Percentiles rank a stretch among this genome's conserved stretches.
Conservation (phyloP, 2,113 vertebrate genomes). For the Oncorhynchus kisutch region DNA sequence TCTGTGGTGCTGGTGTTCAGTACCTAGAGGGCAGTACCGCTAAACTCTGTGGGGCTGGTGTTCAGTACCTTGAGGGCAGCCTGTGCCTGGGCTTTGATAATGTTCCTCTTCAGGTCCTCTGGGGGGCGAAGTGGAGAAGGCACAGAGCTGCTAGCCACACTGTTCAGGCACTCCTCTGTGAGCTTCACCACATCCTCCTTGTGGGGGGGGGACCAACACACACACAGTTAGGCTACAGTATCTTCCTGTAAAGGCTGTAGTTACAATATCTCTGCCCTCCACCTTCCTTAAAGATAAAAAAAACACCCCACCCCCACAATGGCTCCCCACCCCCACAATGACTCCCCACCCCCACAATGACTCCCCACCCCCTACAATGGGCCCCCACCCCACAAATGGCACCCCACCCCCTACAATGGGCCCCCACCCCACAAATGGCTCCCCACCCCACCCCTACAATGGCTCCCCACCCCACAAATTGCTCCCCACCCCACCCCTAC, state of each 20-base stretch:
- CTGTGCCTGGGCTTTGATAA: slow-evolving; percentile 89
- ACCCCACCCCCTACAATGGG: not conserved
- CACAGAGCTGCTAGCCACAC: slow-evolving; percentile 74
- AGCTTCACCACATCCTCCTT: slow-evolving; percentile 89
- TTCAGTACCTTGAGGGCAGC: slow-evolving; percentile 81
- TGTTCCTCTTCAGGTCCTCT: slow-evolving; percentile 91
- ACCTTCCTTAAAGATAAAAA: not conserved
- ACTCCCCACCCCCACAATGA: not conserved
- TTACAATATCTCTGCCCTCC: not conserved
- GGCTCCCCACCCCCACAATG: too few relatives aligned
- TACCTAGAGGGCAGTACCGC: too few relatives aligned
- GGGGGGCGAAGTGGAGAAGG: slow-evolving; percentile 66
- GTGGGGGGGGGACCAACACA: not conserved
- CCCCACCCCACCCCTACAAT: not conserved
- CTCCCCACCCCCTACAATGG: too few relatives aligned
- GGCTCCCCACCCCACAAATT: too few relatives aligned
- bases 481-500: too few relatives aligned
- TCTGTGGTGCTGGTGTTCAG: too few relatives aligned
- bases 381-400: too few relatives aligned
- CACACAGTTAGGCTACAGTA: not conserved
- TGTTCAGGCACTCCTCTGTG: slow-evolving; percentile 88
- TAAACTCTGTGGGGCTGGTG: too few relatives aligned
- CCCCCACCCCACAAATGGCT: too few relatives aligned
- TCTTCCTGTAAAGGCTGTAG: not conserved
- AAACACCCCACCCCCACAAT: too few relatives aligned